These are phyloP conservation scores for Agrochola litura DNA, from an alignment of 2,888 invertebrate species.

Conservation along the genomic window DNA sequence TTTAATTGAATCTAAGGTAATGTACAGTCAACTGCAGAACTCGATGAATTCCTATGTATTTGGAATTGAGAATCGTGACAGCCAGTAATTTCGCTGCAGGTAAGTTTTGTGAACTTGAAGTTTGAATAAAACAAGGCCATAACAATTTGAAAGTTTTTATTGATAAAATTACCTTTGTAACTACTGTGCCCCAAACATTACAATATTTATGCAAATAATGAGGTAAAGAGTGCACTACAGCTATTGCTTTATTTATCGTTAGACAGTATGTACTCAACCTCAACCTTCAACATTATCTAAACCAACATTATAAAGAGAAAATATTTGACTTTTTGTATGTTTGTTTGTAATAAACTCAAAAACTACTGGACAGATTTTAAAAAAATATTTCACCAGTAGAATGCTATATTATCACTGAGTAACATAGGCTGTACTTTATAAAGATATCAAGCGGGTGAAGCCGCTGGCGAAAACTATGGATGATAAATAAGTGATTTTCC, in stretches of 20 bases:
- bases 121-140: neutral
- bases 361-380: no score
- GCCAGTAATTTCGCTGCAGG: neutral
- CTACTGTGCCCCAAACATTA: no score
- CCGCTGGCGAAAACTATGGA: no score
- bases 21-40: slow-evolving; percentile 41
- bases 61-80: neutral
- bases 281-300: neutral
- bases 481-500: neutral
- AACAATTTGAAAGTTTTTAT: neutral
- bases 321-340: no score
- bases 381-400: no score
- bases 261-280: neutral
- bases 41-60: neutral
- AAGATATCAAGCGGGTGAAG: no score
- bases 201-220: neutral
- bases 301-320: no score
- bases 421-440: no score
- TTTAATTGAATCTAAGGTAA: slow-evolving; percentile 54
- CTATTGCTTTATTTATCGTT: neutral
- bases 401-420: no score
- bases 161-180: neutral
- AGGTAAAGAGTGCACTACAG: neutral
- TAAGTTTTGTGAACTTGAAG: neutral
- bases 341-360: no score